Base-by-base conservation (phyloP, 2,888 invertebrate species). In the Mesorhabditis spiculigera region DNA sequence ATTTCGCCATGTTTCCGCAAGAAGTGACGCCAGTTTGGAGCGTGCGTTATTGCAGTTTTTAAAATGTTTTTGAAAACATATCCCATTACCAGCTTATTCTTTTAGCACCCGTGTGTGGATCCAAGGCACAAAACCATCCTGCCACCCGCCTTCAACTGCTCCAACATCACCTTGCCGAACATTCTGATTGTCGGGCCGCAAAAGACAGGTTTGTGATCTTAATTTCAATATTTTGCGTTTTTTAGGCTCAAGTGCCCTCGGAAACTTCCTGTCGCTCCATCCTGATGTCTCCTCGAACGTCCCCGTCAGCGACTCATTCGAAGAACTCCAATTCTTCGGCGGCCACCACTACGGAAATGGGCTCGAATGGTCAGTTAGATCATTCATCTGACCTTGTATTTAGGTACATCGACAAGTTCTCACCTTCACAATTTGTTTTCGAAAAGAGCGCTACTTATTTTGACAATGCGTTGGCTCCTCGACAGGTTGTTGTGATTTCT, bases 381-480 rank as follows among this genome's bases (percentile, higher is more conserved):
- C 50, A 16, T 70, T 72, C 28, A 16, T 61, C 28, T 50, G 42
- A 28, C 10, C 45, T 61, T 62, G 4, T 41, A 8, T 68, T 58
- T 50, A 70, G 69, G 70, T 76, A 71, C 70, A 68, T 70, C 41
- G 72, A 73, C 10, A 73, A 75, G 6, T 77, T 75, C 66, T 68
- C 63, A 13, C 68, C 68, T 10, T 58, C 71, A 4, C 66, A 69
- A 8, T 68, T 82, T 8, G 73, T 82, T 41, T 96, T 98, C 88
- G 98, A 98, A 89, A 98, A 98, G 88, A 95, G 96, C 75, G 98
- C 98, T 67, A 98, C 95, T 13, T 99, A 98, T 88, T 98, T 98
- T 88, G 97, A 98, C 87, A 94, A 93, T 5, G 93, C 95, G 79
- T 87, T 92, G 75, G 96, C 94, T 65, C 95, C 97, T 13, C 90